These are phyloP conservation scores for Vireo altiloquus DNA, from an alignment of 2,113 vertebrate species.

Conservation along the genomic window DNA sequence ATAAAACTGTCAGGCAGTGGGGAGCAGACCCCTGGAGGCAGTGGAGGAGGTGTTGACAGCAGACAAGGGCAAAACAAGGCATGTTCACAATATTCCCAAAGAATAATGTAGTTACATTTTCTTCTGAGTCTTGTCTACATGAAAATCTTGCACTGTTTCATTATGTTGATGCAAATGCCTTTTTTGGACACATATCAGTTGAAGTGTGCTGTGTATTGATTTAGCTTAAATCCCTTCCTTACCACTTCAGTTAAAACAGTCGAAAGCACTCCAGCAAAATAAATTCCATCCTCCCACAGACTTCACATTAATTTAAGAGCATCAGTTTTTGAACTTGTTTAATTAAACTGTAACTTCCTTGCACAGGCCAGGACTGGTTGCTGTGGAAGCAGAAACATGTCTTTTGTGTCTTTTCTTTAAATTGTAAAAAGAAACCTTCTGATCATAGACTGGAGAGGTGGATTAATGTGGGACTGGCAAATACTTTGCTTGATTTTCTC, in stretches of 20 bases:
- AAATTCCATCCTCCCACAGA: constrained; percentile 9
- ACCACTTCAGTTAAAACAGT: background rate
- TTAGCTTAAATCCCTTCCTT: background rate
- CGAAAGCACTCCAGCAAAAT: background rate
- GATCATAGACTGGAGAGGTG: background rate
- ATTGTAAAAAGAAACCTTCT: background rate
- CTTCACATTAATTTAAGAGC: background rate
- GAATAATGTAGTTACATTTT: background rate
- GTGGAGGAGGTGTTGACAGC: constrained; percentile 7
- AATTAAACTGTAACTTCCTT: constrained; percentile 34
- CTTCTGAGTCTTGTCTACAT: background rate
- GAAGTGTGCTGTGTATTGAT: background rate
- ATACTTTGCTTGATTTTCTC: background rate
- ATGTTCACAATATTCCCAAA: background rate
- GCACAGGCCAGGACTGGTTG: constrained; percentile 25
- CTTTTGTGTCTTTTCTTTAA: background rate
- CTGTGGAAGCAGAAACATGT: background rate
- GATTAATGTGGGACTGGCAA: background rate
- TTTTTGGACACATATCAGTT: constrained; percentile 4
- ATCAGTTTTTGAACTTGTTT: constrained; percentile 5
- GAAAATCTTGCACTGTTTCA: background rate
- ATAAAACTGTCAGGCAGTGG: background rate
- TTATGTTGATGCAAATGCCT: constrained; percentile 23
- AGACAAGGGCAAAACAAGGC: constrained; percentile 30
- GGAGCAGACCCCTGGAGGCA: constrained; percentile 14